A percentile compares a stretch with the other conserved stretches of the same genome.
phyloP scores from a whole-genome alignment of 64 coral and sea anemone species.

The Stichodactyla helianthus region DNA sequence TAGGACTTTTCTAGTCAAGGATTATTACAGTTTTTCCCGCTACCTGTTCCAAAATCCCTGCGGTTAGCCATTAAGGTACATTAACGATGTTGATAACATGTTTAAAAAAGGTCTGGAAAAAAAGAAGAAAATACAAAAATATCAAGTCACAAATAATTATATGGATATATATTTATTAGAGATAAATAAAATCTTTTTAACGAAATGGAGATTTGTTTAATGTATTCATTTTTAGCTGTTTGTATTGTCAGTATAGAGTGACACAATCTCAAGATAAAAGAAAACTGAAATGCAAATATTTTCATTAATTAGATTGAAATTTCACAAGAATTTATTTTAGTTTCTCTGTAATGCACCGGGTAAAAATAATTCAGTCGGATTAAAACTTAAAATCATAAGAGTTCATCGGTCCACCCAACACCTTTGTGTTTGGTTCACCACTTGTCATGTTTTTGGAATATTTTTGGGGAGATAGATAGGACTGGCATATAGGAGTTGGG shows the following conservation, averaged over 20 bases:
- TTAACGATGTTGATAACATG: not conserved
- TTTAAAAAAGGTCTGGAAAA: not conserved
- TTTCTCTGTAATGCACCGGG: too few relatives aligned
- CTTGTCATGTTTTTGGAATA: too few relatives aligned
- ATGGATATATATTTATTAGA: constrained; percentile 7
- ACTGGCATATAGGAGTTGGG: too few relatives aligned
- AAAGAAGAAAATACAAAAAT: not conserved
- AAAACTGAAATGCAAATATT: not conserved
- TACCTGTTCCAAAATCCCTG: not conserved
- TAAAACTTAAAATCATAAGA: too few relatives aligned
- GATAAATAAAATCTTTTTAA: not conserved
- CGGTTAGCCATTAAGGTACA: not conserved
- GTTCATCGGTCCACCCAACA: too few relatives aligned
- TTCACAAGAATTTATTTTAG: too few relatives aligned
- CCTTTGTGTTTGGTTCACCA: too few relatives aligned
- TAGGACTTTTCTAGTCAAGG: not conserved
- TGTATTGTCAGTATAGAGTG: not conserved
- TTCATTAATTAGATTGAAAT: too few relatives aligned
- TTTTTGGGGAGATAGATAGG: too few relatives aligned
- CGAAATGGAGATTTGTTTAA: not conserved
- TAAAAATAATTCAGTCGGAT: too few relatives aligned
- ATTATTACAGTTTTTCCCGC: not conserved
- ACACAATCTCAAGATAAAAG: not conserved
- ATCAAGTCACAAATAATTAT: not conserved
- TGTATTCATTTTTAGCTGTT: not conserved